Conservation (phyloP, 2,888 invertebrate species). For the Bellardia bayeri region DNA sequence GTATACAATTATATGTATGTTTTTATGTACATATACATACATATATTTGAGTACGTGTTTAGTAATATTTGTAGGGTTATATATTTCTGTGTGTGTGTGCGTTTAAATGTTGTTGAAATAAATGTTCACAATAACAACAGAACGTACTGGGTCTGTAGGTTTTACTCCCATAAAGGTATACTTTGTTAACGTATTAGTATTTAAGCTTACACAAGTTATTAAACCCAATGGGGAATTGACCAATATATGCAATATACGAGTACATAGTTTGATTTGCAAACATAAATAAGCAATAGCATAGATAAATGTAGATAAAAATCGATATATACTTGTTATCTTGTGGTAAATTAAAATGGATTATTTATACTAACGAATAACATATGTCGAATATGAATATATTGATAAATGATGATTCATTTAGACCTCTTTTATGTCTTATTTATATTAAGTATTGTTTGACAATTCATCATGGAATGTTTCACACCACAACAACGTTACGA, state of each 20-base stretch:
- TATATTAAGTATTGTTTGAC: no score
- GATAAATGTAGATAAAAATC: no score
- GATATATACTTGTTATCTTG: no score
- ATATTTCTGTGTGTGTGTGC: constrained; percentile 5
- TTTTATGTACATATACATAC: neutral
- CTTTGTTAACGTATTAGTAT: constrained; percentile 40
- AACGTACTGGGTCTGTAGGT: constrained; percentile 40
- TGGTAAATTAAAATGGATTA: no score
- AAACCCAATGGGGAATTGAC: constrained; percentile 37
- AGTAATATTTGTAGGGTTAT: neutral
- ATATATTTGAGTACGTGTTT: constrained; percentile 16
- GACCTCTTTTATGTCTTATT: no score
- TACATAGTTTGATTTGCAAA: no score
- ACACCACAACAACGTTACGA: no score
- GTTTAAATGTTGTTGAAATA: constrained; percentile 18
- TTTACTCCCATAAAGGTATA: constrained; percentile 34
- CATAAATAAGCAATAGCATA: neutral
- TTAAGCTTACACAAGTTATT: constrained; percentile 1
- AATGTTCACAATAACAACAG: constrained; percentile 15
- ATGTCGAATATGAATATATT: no score
- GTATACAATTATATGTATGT: constrained; percentile 8
- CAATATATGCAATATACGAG: neutral
- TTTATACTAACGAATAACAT: no score
- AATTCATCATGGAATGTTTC: no score
- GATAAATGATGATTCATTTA: no score